These are phyloP conservation scores for Osmerus eperlanus DNA, from an alignment of 2,113 vertebrate species.

Conservation along the genomic window DNA sequence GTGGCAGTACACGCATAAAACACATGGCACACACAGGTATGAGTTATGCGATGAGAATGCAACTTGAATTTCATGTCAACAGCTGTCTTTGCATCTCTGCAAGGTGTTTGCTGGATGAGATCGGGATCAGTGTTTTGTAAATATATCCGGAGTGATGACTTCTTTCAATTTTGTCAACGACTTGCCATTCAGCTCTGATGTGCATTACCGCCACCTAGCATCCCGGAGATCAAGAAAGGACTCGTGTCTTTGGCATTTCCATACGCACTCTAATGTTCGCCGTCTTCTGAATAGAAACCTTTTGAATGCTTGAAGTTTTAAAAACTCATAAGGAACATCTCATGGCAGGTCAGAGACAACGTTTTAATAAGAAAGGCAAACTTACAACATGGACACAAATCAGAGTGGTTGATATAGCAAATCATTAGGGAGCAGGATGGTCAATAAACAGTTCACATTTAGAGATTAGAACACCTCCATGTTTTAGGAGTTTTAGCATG, in stretches of 20 bases:
- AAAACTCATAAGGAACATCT: no score
- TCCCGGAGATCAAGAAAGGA: not conserved
- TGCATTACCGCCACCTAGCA: not conserved
- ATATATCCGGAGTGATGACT: not conserved
- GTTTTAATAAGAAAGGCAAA: no score
- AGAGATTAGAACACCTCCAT: constrained; percentile 1
- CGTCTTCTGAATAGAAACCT: no score
- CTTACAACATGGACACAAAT: no score
- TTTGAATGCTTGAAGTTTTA: no score
- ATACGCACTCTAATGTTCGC: not conserved
- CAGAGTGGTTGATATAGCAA: not conserved
- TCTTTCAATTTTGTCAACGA: not conserved
- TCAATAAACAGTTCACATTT: not conserved
- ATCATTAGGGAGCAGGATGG: not conserved
- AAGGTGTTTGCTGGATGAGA: not conserved
- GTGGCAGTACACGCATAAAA: no score
- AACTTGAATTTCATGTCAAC: not conserved
- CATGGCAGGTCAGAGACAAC: no score
- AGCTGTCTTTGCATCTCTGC: not conserved
- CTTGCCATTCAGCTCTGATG: not conserved
- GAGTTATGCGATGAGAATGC: not conserved
- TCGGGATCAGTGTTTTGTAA: not conserved
- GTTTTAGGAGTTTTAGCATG: not conserved
- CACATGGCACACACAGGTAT: no score
- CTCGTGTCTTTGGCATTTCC: not conserved